Conservation (phyloP, 2,888 invertebrate species). For the Hanleya hanleyi region DNA sequence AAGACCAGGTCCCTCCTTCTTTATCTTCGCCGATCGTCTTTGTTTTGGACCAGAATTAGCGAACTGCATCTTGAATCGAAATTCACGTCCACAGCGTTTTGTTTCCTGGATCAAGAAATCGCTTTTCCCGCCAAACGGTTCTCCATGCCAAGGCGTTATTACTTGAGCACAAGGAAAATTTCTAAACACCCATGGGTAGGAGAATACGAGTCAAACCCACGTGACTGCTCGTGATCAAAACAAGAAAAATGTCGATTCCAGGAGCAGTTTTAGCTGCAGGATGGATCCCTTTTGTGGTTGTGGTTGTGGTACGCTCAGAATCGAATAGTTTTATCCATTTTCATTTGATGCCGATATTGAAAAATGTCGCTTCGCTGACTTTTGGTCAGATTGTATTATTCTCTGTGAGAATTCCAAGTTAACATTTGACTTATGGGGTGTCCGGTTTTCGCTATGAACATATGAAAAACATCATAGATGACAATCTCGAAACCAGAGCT, state of each 20-base stretch:
- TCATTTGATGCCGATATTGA: too few relatives aligned
- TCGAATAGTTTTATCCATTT: too few relatives aligned
- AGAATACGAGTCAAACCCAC: neutral
- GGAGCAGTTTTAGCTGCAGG: conserved; percentile 65
- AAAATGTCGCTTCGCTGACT: too few relatives aligned
- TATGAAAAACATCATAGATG: neutral
- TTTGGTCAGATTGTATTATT: too few relatives aligned
- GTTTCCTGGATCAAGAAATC: too few relatives aligned
- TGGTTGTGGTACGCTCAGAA: conserved; percentile 58
- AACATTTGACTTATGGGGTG: neutral
- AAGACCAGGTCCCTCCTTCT: neutral
- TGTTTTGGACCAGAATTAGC: neutral
- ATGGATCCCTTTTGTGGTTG: conserved; percentile 72
- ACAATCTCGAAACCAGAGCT: too few relatives aligned
- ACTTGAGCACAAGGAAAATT: neutral
- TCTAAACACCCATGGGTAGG: neutral
- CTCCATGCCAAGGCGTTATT: neutral
- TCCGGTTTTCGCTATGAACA: neutral
- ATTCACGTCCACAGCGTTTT: too few relatives aligned
- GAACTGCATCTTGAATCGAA: too few relatives aligned
- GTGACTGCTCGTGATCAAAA: conserved; percentile 4
- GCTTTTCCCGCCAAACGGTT: neutral
- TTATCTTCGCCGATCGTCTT: neutral
- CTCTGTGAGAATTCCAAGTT: too few relatives aligned
- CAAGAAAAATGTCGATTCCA: conserved; percentile 48